Conservation (phyloP, 2,888 invertebrate species). For the Taphrorychus bicolor region DNA sequence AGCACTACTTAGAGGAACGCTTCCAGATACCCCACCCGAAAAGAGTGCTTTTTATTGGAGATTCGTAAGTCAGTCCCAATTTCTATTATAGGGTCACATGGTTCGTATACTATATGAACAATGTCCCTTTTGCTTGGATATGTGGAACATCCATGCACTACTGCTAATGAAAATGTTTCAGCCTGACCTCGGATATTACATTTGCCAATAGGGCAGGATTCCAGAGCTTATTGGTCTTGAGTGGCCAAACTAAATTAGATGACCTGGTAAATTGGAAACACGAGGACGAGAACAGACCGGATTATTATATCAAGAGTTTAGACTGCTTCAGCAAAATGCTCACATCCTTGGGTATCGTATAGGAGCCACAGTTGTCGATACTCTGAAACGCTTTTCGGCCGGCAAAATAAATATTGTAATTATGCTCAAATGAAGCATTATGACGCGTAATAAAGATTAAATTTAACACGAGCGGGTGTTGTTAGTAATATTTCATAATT, state of each 20-base stretch:
- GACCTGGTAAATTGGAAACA: conserved; percentile 25
- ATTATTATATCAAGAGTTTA: conserved; percentile 29
- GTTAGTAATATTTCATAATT: background rate
- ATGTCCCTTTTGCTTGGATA: too few species aligned
- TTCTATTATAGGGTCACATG: too few species aligned
- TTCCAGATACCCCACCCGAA: conserved; percentile 20
- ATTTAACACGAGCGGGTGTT: background rate
- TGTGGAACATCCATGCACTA: background rate
- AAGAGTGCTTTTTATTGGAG: conserved; percentile 29
- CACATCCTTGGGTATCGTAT: conserved; percentile 1
- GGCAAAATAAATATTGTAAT: background rate
- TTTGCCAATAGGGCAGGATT: conserved; percentile 28
- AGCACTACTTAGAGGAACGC: conserved; percentile 22
- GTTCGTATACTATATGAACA: too few species aligned
- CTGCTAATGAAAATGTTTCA: conserved; percentile 10
- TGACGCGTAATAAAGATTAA: background rate
- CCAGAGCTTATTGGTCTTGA: conserved; percentile 30
- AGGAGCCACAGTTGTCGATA: too few species aligned
- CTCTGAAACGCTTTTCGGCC: background rate
- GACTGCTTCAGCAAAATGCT: conserved; percentile 17
- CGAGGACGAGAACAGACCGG: conserved; percentile 23
- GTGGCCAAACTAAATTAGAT: conserved; percentile 30
- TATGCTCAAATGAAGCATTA: background rate
- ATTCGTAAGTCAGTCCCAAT: conserved; percentile 22
- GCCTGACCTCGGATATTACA: conserved; percentile 26